These are phyloP conservation scores for Gryon sp. DNA, from an alignment of 1,140 invertebrate genomes.

Conservation along the genomic window DNA sequence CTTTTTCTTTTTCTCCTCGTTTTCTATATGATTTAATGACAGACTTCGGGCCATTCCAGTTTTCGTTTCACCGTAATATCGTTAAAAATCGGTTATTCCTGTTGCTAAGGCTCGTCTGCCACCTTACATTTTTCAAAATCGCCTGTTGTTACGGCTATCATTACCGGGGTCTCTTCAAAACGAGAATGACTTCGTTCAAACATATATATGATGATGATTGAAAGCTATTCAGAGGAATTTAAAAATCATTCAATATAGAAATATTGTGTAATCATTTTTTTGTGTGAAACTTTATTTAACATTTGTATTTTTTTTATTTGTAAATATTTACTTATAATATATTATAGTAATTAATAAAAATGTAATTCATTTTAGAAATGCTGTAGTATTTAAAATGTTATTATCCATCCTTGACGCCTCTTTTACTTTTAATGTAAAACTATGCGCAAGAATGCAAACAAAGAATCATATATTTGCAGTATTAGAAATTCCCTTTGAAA, in stretches of 20 bases:
- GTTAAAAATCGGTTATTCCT: slow-evolving; percentile 57
- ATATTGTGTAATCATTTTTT: too few relatives aligned
- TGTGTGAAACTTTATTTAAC: too few relatives aligned
- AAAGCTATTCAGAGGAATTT: too few relatives aligned
- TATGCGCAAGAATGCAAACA: slow-evolving; percentile 15
- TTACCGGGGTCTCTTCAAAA: slow-evolving; percentile 11
- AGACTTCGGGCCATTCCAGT: slow-evolving; percentile 43
- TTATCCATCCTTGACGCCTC: neutral
- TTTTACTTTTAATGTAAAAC: slow-evolving; percentile 2
- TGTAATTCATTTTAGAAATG: too few relatives aligned
- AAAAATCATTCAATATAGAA: too few relatives aligned
- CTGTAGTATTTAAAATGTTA: too few relatives aligned
- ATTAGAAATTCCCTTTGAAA: slow-evolving; percentile 36
- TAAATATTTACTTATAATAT: too few relatives aligned
- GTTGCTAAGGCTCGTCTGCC: slow-evolving; percentile 15
- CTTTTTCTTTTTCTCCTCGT: slow-evolving; percentile 37
- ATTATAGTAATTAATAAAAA: too few relatives aligned
- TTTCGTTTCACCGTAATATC: slow-evolving; percentile 60
- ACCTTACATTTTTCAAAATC: slow-evolving; percentile 35
- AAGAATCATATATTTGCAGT: neutral
- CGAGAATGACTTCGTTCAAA: too few relatives aligned
- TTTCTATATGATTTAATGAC: slow-evolving; percentile 60
- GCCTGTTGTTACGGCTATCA: slow-evolving; percentile 19
- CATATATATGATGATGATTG: too few relatives aligned
- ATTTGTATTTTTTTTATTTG: too few relatives aligned